phyloP scores from a whole-genome alignment of 2,888 invertebrate genomes.

The Hecatera dysodea region DNA sequence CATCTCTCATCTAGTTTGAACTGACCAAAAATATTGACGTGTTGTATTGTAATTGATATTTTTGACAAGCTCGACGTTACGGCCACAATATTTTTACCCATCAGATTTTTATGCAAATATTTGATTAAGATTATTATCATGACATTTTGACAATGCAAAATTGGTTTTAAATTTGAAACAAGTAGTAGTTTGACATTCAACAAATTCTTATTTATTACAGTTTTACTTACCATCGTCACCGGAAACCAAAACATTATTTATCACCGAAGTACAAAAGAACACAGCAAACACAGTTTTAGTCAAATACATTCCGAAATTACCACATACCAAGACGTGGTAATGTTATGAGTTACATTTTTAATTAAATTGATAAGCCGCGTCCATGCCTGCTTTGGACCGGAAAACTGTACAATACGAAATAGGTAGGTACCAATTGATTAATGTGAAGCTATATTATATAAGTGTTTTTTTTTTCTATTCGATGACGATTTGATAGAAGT shows the following conservation, averaged over 20 bases:
- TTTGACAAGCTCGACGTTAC: too few relatives aligned
- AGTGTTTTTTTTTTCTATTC: not conserved
- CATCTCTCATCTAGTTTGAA: too few relatives aligned
- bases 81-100: too few relatives aligned
- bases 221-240: slow-evolving; percentile 26
- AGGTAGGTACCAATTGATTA: slow-evolving; percentile 17
- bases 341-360: slow-evolving; percentile 66
- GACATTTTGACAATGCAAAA: too few relatives aligned
- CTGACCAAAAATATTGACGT: too few relatives aligned
- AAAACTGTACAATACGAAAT: slow-evolving; percentile 36
- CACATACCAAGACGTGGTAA: slow-evolving; percentile 67
- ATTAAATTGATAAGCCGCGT: slow-evolving; percentile 72
- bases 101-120: too few relatives aligned
- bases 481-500: not conserved
- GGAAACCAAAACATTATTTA: slow-evolving; percentile 48
- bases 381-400: slow-evolving; percentile 34
- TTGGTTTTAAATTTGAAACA: too few relatives aligned
- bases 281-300: slow-evolving; percentile 55
- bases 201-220: too few relatives aligned
- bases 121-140: too few relatives aligned
- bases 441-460: slow-evolving; percentile 5
- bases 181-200: not conserved
- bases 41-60: too few relatives aligned
- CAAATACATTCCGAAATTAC: slow-evolving; percentile 74
- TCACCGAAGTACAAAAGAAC: slow-evolving; percentile 40